phyloP scores from a whole-genome alignment of 2,888 invertebrate genomes.

The Sarcophaga rosellei region DNA sequence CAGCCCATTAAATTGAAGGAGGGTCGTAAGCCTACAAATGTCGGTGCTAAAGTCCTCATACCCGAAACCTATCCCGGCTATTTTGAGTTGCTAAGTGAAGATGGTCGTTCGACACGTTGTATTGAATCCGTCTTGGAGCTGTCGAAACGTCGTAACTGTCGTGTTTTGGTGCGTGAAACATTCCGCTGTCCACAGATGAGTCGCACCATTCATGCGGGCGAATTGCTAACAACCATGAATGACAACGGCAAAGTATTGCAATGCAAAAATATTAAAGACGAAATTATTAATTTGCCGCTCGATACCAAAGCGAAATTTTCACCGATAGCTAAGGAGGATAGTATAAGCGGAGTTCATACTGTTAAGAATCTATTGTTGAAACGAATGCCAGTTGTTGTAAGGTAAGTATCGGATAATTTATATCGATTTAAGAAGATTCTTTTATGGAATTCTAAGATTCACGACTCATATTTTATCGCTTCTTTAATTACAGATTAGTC shows the following conservation, averaged over 20 bases:
- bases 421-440: no score
- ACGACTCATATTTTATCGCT: neutral
- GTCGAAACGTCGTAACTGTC: constrained; percentile 85
- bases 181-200: constrained; percentile 81
- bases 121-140: constrained; percentile 94
- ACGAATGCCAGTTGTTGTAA: constrained; percentile 94
- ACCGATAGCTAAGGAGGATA: constrained; percentile 94
- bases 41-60: constrained; percentile 90
- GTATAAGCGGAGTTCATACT: constrained; percentile 96
- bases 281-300: constrained; percentile 90
- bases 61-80: constrained; percentile 95
- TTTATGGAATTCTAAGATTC: neutral
- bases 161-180: constrained; percentile 81
- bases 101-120: constrained; percentile 94
- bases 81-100: constrained; percentile 96
- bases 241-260: constrained; percentile 91
- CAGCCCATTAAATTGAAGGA: constrained; percentile 95
- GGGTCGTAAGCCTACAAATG: constrained; percentile 90
- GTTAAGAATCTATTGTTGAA: constrained; percentile 94
- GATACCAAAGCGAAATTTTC: constrained; percentile 96
- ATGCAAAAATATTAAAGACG: constrained; percentile 92
- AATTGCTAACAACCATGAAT: constrained; percentile 89
- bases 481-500: constrained; percentile 83
- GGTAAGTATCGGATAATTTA: constrained; percentile 80
- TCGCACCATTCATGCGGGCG: constrained; percentile 89